Base-by-base conservation (phyloP, 2,888 invertebrate genomes). In the Leptopilina syphax region DNA sequence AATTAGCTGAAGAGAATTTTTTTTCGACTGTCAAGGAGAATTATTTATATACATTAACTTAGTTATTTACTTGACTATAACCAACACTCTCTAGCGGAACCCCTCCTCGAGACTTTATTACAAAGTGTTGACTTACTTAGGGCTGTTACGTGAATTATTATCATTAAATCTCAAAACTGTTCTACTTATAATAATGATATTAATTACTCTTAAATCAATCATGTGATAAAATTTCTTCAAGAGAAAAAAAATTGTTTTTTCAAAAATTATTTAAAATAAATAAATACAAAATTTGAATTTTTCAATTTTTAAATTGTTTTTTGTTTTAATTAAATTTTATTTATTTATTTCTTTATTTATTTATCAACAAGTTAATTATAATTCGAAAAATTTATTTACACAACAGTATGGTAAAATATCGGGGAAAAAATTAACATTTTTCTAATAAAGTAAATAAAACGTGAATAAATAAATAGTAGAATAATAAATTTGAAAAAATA, bases 11-110 rank as follows among this genome's bases (percentile, higher is more conserved):
- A 54, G 54, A 54, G 13, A 50, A 50, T 50, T 50, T 12, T 27
- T n/a, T 73, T 73, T n/a, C 70, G 27, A 57, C 12, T 73, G 57
- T 34, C 73, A 73, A 54, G 12, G 0, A 57, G 54, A 34, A 73
- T 73, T 73, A 73, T 54, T 73, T 73, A 57, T n/a, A 27, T 8
- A 34, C 54, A 73, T 73, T 73, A 34, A 57, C 34, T 57, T 41
- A 57, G 73, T 73, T 57, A 70, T 73, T 57, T 73, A 73, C 73
- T 41, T 73, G 13, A 34, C 13, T 34, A 57, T 10, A 41, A 73
- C 13, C n/a, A n/a, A 57, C 73, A 73, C 7, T 41, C 50, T 50
- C 50, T 50, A 50, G 50, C 50, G 50, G 50, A 50, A 50, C 50
- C 50, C 50, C 50, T 50, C 9, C 44, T 44, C 44, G 8, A 44